Evolutionary conservation across 2,888 invertebrate genomes (phyloP), one percentile per base, ranked within the genome.

Genomic region (Pyrgus malvae): DNA sequence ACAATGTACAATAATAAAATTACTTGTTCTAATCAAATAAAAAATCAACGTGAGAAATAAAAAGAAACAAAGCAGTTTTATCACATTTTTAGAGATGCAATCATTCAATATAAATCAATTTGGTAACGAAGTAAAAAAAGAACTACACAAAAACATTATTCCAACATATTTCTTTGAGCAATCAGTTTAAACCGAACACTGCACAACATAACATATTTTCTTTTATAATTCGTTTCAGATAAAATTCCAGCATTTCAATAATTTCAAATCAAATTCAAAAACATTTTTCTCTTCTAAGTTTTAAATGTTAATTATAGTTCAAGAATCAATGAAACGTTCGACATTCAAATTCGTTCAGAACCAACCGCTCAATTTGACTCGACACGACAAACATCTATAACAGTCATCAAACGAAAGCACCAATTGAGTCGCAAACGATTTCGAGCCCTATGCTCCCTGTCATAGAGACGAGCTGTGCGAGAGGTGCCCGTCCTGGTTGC

Each of bases 151-250:
- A n/a, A 45, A 12, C 7, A 25, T 25, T 17, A 27, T 37, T 3
- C 7, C 19, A 21, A n/a, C n/a, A n/a, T n/a, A n/a, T 17, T 8
- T 19, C 7, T 37, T 53, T 53, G 53, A 53, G 53, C 53, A 53
- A 45, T 38, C 29, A 44, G 21, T 23, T 35, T 16, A 25, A 48
- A 48, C 38, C 2, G 27, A 48, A 25, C 11, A 14, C 16, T 7
- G 38, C 9, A 42, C 14, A 38, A 38, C n/a, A 38, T 38, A 37
- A n/a, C 8, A 27, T 40, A 3, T 4, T 23, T 4, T 6, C 6
- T 23, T 23, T 23, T 23, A 4, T 23, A 23, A 23, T 23, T 23
- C 23, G 23, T 23, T 3, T 3, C 23, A 23, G 23, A 4, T 23
- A n/a, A n/a, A n/a, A n/a, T n/a, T n/a, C n/a, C n/a, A 17, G 8